Evolutionary conservation across 1,140 invertebrate species (phyloP).

Genomic region (Conus betulinus): DNA sequence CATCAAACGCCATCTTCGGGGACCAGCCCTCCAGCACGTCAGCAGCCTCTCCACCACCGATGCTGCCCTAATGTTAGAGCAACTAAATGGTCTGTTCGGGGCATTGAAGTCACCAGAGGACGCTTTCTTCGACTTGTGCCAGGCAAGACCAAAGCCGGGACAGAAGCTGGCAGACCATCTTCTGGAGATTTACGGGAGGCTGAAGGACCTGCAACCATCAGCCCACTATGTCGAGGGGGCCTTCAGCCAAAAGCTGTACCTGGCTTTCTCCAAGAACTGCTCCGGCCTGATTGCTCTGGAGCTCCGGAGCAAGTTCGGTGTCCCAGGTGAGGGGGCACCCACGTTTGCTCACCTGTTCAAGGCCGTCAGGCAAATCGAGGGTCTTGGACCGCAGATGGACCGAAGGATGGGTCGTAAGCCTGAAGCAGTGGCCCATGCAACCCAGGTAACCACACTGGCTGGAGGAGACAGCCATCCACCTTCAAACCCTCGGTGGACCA

Average conservation of each 20-base stretch:
- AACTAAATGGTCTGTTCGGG: neutral
- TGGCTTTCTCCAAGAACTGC: neutral
- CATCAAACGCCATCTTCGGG: neutral
- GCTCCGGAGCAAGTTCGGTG: neutral
- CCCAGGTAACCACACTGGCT: neutral
- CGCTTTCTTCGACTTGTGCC: neutral
- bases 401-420: neutral
- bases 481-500: neutral
- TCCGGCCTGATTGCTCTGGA: neutral
- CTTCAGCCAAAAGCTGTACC: neutral
- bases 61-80: neutral
- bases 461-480: neutral
- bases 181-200: neutral
- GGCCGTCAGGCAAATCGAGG: neutral
- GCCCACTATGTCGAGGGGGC: neutral
- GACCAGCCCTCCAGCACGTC: neutral
- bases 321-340: neutral
- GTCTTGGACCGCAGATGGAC: neutral
- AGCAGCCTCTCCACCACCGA: neutral
- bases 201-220: neutral
- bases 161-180: neutral
- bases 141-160: neutral
- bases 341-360: neutral
- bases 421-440: neutral
- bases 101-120: neutral